Base-by-base conservation (phyloP, 2,113 vertebrate genomes). In the Platanista minor region DNA sequence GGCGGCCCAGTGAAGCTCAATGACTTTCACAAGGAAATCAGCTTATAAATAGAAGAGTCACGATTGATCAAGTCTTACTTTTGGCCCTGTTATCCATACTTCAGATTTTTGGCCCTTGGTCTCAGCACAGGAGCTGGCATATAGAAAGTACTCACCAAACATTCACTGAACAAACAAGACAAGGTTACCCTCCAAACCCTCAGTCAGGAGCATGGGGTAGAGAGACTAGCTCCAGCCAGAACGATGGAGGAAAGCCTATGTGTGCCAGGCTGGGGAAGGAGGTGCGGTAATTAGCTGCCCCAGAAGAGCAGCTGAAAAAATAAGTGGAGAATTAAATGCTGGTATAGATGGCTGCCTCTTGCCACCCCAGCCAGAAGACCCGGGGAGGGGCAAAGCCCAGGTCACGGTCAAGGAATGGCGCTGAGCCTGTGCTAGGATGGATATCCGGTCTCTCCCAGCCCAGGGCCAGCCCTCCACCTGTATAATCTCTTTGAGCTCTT, bases 401-500 rank as follows among this genome's bases (percentile, higher is more conserved):
- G 11, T 52, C 66, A 36, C 6, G 11, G 62, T 83, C 52, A 54
- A 67, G 54, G 71, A 77, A 33, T 1, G 5, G 33, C 25, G 3
- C 74, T 33, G 31, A 49, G 84, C 39, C 61, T n/a, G 27, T 43
- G 72, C 23, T 33, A 15, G 9, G n/a, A n/a, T 5, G 57, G 41
- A 21, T 33, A 41, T 9, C 12, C 14, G 39, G 23, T 29, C 29
- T 43, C 23, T 67, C 31, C 12, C 71, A 33, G 25, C 33, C 52
- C 49, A 66, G 87, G 29, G 61, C 31, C 54, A 29, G 66, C 14
- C 46, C 64, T 52, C 43, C 94, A 99, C 99, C 98, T 99, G 98
- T 96, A 90, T 97, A 72, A 99, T 91, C 86, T 99, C 98, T 90
- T 61, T 98, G 43, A 99, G 98, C 41, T 99, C 98, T 81, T 99